Evolutionary conservation across 1,140 invertebrate genomes (phyloP).

Genomic region (Bombus terrestris): DNA sequence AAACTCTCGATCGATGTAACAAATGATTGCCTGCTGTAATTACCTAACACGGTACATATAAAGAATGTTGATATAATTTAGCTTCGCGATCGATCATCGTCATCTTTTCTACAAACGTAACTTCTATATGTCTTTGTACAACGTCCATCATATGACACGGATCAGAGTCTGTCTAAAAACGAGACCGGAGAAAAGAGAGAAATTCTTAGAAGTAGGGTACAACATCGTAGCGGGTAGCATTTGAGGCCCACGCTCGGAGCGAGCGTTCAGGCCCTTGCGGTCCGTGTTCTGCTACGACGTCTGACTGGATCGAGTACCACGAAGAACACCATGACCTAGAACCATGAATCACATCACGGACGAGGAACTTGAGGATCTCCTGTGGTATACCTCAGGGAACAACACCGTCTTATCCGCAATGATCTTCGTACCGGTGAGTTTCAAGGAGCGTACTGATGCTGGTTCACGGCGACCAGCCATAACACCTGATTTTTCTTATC

Average conservation of each 20-base stretch:
- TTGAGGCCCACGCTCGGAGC: constrained; percentile 17
- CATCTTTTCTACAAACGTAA: background rate
- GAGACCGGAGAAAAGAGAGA: background rate
- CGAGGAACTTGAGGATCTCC: constrained; percentile 42
- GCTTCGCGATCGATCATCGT: background rate
- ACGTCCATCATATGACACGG: no score
- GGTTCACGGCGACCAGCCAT: constrained; percentile 13
- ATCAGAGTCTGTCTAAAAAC: background rate
- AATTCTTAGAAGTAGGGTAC: constrained; percentile 34
- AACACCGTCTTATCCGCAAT: constrained; percentile 53
- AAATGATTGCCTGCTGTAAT: background rate
- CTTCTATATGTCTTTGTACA: background rate
- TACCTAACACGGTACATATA: background rate
- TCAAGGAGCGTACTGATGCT: constrained; percentile 50
- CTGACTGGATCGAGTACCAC: constrained; percentile 17
- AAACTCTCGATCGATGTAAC: background rate
- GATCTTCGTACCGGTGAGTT: constrained; percentile 59
- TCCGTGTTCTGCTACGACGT: background rate
- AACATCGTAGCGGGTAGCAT: constrained; percentile 24
- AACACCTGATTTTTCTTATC: constrained; percentile 64
- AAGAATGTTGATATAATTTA: background rate
- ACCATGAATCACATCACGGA: constrained; percentile 60
- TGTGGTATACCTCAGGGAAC: constrained; percentile 47
- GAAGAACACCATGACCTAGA: constrained; percentile 46
- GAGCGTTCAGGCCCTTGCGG: background rate